Conservation (phyloP, 2,888 invertebrate species). For the Tipula unca region DNA sequence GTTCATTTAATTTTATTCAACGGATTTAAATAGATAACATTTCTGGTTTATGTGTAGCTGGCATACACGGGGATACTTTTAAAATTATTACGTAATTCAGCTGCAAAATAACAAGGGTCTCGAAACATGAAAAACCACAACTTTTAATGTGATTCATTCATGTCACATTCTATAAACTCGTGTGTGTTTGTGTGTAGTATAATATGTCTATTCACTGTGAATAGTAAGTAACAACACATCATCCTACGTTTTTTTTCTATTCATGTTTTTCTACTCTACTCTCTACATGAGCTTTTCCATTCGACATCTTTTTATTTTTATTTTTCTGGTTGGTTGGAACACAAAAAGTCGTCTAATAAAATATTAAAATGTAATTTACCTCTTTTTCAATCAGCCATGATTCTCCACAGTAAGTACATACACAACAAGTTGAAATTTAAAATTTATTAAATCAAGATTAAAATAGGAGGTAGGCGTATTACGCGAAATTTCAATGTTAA, state of each 20-base stretch:
- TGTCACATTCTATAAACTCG: background rate
- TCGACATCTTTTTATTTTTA: background rate
- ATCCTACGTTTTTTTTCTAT: background rate
- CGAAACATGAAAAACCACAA: background rate
- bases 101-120: background rate
- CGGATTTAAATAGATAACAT: background rate
- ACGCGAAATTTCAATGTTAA: background rate
- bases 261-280: background rate
- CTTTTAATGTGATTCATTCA: background rate
- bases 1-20: background rate
- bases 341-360: background rate
- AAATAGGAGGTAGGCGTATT: background rate
- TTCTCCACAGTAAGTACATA: background rate
- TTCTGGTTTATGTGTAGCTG: background rate
- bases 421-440: background rate
- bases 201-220: background rate
- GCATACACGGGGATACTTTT: background rate
- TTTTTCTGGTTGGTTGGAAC: background rate
- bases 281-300: background rate
- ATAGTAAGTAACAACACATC: background rate
- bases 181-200: background rate
- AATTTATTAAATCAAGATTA: background rate
- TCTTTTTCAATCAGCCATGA: background rate
- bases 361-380: conserved; percentile 8
- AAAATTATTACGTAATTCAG: background rate